These are phyloP conservation scores for Sebastes cheni DNA, from an alignment of 2,797 vertebrate genomes.

Conservation along the genomic window DNA sequence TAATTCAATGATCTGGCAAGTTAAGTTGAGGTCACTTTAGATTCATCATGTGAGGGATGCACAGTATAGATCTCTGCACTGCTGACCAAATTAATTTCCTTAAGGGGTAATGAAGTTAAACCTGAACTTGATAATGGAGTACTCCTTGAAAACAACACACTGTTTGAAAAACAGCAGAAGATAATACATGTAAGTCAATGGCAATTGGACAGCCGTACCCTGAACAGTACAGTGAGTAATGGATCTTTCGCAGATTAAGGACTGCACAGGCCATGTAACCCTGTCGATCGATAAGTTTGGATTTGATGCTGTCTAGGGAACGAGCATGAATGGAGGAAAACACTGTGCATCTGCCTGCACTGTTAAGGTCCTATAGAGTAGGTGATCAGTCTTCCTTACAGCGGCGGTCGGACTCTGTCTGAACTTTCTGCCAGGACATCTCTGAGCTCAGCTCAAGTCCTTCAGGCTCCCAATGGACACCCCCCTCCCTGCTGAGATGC, in stretches of 20 bases:
- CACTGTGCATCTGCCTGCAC: conserved; percentile 13
- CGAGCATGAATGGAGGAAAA: conserved; percentile 16
- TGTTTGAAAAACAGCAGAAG: background rate
- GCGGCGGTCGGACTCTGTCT: conserved; percentile 17
- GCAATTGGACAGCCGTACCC: background rate
- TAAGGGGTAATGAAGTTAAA: background rate
- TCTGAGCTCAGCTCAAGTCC: conserved; percentile 42
- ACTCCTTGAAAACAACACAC: background rate
- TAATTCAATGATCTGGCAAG: background rate
- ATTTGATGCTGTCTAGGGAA: conserved; percentile 21
- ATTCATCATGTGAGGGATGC: background rate
- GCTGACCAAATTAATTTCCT: background rate
- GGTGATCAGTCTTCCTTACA: conserved; percentile 50
- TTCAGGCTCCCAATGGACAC: conserved; percentile 24
- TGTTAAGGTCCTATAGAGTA: conserved; percentile 18
- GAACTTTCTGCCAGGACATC: conserved; percentile 45
- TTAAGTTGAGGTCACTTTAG: background rate
- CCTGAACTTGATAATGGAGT: background rate
- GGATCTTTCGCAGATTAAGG: conserved; percentile 27
- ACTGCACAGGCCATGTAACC: conserved; percentile 17
- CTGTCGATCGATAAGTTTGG: conserved; percentile 33
- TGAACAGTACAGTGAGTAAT: conserved; percentile 22
- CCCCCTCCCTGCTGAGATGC: conserved; percentile 20
- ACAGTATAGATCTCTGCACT: background rate
- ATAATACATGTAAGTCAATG: conserved; percentile 7